Base-by-base conservation (phyloP, 2,113 vertebrate species). In the Girardinichthys multiradiatus region DNA sequence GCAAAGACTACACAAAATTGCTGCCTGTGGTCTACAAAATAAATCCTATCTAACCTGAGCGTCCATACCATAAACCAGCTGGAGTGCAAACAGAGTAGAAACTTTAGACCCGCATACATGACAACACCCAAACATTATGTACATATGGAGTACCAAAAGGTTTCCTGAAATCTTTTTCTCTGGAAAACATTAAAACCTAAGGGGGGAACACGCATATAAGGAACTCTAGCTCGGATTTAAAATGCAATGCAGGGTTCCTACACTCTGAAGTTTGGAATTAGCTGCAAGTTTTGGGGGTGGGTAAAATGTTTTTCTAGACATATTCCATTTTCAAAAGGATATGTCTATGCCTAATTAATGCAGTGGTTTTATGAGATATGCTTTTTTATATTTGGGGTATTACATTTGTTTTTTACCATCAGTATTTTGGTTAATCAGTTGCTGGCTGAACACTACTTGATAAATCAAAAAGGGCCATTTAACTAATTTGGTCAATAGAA, bases 111-210 rank as follows among this genome's bases (percentile, higher is more conserved):
- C 81, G 76, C 37, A 73, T 73, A 78, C 68, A 26, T 66, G 70
- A 68, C 27, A 51, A 31, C 28, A 77, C 35, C 29, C 2, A 6
- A 48, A 74, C 78, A 57, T 61, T 61, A 74, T 85, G 68, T 89
- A 81, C 79, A 90, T 51, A 64, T 60, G 72, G 77, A 64, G 24
- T 85, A 68, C 26, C 76, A 77, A 81, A 58, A 54, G 24, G 48
- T 54, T 54, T 54, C 24, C 48, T 11, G 21, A 51, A 51, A n/a
- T n/a, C 45, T 48, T 10, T 5, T 7, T 39, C 2, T 39, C 19
- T 21, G 48, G 9, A 54, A 54, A 54, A 54, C 48, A 54, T 54
- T 24, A 24, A 45, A 45, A 54, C 48, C n/a, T 54, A 54, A 54
- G 7, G 10, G 17, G 21, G 24, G 24, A 54, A 54, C 48, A n/a